phyloP scores from a whole-genome alignment of 2,797 vertebrate genomes.

The Platyrinchus mystaceus region DNA sequence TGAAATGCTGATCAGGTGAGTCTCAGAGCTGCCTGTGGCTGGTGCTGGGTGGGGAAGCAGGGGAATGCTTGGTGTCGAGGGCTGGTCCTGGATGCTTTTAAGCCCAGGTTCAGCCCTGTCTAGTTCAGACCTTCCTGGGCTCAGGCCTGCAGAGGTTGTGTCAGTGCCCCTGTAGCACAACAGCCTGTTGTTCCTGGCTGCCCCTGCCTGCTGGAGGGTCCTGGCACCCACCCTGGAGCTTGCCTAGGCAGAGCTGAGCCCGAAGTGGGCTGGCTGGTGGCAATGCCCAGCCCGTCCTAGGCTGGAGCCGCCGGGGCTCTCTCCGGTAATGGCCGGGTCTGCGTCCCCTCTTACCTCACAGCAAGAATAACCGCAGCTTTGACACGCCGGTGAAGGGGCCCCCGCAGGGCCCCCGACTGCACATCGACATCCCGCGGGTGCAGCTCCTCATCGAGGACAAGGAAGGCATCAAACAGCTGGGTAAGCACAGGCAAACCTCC shows the following conservation, averaged over 20 bases:
- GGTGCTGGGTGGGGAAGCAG: background rate
- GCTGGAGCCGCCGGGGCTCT: background rate
- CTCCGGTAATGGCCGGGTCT: background rate
- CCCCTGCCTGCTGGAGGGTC: background rate
- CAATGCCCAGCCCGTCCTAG: background rate
- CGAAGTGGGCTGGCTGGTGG: background rate
- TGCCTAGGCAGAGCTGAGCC: background rate
- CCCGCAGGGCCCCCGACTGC: conserved; percentile 94
- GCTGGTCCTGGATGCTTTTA: background rate
- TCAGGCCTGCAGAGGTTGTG: fast-evolving
- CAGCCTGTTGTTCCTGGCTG: background rate
- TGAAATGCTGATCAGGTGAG: conserved; percentile 98
- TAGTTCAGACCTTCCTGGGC: background rate
- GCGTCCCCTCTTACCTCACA: conserved; percentile 69
- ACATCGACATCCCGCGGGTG: conserved; percentile 97
- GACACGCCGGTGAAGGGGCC: conserved; percentile 98
- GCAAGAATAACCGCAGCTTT: conserved; percentile 98
- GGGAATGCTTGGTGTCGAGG: background rate
- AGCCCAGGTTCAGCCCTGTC: background rate
- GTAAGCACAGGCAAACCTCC: conserved; percentile 73
- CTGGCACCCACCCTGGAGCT: background rate
- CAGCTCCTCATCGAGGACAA: conserved; percentile 99
- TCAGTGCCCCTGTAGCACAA: background rate
- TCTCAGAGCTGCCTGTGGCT: fast-evolving
- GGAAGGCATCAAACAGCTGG: conserved; percentile 98